A percentile compares a stretch with the other conserved stretches of the same genome.
phyloP scores from a whole-genome alignment of 2,888 invertebrate species.

The Drosophila infuscata region DNA sequence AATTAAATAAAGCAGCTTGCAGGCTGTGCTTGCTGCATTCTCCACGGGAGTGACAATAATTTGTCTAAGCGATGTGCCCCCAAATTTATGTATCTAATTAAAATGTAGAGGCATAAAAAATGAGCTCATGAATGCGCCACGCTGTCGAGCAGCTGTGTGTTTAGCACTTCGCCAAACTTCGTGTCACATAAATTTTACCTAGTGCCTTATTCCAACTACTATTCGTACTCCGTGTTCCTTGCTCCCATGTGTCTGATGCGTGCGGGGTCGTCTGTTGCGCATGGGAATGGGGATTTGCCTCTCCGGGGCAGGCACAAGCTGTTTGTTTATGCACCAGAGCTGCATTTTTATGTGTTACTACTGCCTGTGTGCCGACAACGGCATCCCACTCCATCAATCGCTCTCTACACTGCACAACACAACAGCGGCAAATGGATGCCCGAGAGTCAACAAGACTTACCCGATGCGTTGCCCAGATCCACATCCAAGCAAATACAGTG shows the following conservation, averaged over 20 bases:
- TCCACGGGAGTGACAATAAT: constrained; percentile 29
- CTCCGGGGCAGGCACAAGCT: constrained; percentile 48
- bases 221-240: constrained; percentile 6
- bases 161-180: constrained; percentile 67
- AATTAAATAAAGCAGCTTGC: not conserved
- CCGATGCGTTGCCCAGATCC: constrained; percentile 1
- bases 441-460: not conserved
- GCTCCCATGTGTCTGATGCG: constrained; percentile 28
- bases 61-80: constrained; percentile 32
- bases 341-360: constrained; percentile 68
- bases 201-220: constrained; percentile 23
- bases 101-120: constrained; percentile 58
- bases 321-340: constrained; percentile 74
- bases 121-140: constrained; percentile 48
- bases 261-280: constrained; percentile 2
- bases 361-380: constrained; percentile 42
- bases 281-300: not conserved
- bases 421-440: constrained; percentile 15
- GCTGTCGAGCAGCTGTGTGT: constrained; percentile 47
- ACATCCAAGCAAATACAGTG: not conserved
- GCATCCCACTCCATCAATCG: constrained; percentile 58
- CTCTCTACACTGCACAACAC: constrained; percentile 21
- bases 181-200: constrained; percentile 65
- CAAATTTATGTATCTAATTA: constrained; percentile 73
- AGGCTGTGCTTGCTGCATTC: constrained; percentile 1